These are phyloP conservation scores for Megaceryle torquata DNA, from an alignment of 2,113 vertebrate species.

Conservation along the genomic window DNA sequence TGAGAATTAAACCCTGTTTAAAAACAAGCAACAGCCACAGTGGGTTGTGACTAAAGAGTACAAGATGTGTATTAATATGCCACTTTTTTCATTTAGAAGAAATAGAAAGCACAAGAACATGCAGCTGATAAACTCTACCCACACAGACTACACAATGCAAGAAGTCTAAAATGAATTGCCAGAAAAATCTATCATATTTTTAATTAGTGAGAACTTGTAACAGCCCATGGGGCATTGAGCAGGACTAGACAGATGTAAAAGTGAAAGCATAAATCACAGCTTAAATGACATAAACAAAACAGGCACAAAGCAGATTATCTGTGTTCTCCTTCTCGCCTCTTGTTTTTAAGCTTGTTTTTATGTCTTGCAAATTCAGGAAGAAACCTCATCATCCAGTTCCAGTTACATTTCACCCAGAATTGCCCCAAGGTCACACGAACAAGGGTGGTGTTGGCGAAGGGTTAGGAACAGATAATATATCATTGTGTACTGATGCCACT, in stretches of 20 bases:
- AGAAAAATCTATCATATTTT: neutral
- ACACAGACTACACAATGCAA: neutral
- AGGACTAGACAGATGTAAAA: neutral
- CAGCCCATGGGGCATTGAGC: neutral
- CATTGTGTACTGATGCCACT: neutral
- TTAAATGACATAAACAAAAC: neutral
- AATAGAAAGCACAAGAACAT: neutral
- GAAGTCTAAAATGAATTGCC: neutral
- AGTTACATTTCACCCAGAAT: neutral
- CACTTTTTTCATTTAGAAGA: neutral
- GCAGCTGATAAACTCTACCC: neutral
- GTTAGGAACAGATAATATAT: slow-evolving; percentile 15
- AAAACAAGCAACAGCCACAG: neutral
- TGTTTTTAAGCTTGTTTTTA: neutral
- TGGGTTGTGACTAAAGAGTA: neutral
- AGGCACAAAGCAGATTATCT: neutral
- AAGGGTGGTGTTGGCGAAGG: neutral
- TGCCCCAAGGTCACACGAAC: neutral
- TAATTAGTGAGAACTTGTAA: neutral
- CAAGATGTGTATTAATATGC: neutral
- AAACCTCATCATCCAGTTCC: neutral
- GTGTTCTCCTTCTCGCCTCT: neutral
- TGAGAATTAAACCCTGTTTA: neutral
- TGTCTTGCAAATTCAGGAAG: neutral
- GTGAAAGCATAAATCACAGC: neutral